Percentiles rank a stretch among this genome's conserved stretches.
phyloP scores from a whole-genome alignment of 2,797 vertebrate species.

The Lerista edwardsae region DNA sequence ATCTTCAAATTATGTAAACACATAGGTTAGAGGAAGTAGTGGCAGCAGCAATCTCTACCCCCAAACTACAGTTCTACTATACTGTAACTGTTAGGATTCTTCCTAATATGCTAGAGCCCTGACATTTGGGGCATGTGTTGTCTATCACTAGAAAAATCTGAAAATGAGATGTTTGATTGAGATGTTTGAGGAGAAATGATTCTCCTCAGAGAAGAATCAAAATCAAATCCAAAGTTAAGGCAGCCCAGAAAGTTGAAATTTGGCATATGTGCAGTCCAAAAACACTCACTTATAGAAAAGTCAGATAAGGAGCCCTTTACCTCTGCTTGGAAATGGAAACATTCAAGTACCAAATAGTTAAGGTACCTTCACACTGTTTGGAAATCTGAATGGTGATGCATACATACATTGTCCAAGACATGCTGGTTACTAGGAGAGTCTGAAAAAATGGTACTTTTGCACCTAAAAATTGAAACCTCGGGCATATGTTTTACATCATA shows the following conservation, averaged over 20 bases:
- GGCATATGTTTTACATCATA: too few relatives aligned
- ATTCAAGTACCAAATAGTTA: neutral
- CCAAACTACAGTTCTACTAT: too few relatives aligned
- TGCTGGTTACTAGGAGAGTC: too few relatives aligned
- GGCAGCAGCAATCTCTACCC: too few relatives aligned
- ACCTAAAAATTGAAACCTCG: too few relatives aligned
- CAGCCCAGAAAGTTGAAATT: neutral
- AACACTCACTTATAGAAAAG: neutral
- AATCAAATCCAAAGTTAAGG: neutral
- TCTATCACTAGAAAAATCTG: neutral
- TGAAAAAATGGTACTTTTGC: too few relatives aligned
- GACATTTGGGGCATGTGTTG: neutral
- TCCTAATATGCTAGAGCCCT: neutral
- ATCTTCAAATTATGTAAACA: too few relatives aligned
- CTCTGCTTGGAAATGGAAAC: neutral
- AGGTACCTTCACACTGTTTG: neutral
- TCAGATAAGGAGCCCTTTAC: neutral
- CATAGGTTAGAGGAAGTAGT: too few relatives aligned
- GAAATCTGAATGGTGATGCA: neutral
- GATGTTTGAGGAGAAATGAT: too few relatives aligned
- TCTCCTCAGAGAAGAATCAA: neutral
- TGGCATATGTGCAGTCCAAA: neutral
- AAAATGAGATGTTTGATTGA: neutral
- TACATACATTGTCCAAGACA: too few relatives aligned
- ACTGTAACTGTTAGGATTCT: neutral